Percentiles rank a stretch among this genome's conserved stretches.
These are phyloP conservation scores for Rhaphigaster nebulosa DNA, from an alignment of 2,888 invertebrate genomes.

Conservation along the genomic window DNA sequence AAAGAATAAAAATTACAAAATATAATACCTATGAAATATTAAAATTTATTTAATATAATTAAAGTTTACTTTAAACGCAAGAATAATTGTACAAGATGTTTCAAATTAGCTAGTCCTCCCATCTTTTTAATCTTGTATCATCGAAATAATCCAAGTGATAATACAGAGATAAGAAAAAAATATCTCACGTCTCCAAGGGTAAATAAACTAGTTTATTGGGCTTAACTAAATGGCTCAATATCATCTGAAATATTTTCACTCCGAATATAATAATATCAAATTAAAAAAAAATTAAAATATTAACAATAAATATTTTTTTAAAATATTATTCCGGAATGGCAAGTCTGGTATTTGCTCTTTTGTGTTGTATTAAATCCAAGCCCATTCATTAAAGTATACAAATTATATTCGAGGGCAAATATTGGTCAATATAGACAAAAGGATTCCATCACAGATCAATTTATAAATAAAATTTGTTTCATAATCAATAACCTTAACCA, in stretches of 20 bases:
- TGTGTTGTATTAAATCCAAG: too few relatives aligned
- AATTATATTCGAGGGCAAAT: background rate
- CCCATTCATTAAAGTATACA: too few relatives aligned
- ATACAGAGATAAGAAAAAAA: background rate
- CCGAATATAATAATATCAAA: too few relatives aligned
- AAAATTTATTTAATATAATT: background rate
- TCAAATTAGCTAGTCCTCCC: background rate
- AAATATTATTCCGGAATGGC: too few relatives aligned
- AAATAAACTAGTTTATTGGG: too few relatives aligned
- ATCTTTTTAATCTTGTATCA: background rate
- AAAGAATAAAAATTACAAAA: too few relatives aligned
- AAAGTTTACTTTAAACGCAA: background rate
- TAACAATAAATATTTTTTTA: too few relatives aligned
- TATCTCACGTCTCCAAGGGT: background rate
- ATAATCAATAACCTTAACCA: background rate
- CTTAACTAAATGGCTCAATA: too few relatives aligned
- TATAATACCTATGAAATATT: too few relatives aligned
- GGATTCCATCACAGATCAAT: background rate
- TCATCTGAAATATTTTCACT: too few relatives aligned
- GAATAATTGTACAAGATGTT: background rate
- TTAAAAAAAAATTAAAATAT: too few relatives aligned
- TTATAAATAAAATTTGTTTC: background rate
- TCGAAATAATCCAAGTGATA: background rate
- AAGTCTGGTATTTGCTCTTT: too few relatives aligned
- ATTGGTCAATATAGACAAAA: background rate